A percentile compares a stretch with the other conserved stretches of the same genome.
Conservation (phyloP, 2,797 vertebrate species). For the Tapera naevia region DNA sequence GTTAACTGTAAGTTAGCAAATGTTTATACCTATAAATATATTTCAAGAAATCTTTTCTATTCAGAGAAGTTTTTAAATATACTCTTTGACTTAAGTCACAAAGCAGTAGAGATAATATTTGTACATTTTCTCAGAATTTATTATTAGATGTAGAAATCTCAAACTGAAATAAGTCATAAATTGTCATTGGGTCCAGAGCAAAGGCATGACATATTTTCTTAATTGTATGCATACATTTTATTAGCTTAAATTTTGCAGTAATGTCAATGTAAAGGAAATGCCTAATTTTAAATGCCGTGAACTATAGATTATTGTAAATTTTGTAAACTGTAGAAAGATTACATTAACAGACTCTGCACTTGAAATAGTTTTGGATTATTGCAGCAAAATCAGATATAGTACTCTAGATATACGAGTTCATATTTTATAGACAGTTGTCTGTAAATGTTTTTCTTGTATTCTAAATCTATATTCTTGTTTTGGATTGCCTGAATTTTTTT, state of each 20-base stretch:
- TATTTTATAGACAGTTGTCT: neutral
- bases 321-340: neutral
- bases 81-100: neutral
- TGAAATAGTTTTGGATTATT: neutral
- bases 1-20: neutral
- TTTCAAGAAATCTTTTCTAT: neutral
- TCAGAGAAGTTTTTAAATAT: neutral
- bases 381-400: neutral
- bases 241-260: neutral
- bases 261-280: neutral
- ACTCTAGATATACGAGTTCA: neutral
- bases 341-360: rapidly evolving
- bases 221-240: neutral
- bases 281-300: neutral
- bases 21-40: neutral
- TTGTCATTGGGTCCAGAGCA: neutral
- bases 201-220: neutral
- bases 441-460: neutral
- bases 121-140: neutral
- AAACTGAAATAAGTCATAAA: neutral
- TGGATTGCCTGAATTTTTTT: neutral
- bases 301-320: neutral
- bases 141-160: neutral
- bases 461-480: neutral
- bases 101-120: neutral